Percentiles rank a stretch among this genome's conserved stretches.
These are phyloP conservation scores for Therioaphis trifolii DNA, from an alignment of 2,888 invertebrate genomes.

Conservation along the genomic window DNA sequence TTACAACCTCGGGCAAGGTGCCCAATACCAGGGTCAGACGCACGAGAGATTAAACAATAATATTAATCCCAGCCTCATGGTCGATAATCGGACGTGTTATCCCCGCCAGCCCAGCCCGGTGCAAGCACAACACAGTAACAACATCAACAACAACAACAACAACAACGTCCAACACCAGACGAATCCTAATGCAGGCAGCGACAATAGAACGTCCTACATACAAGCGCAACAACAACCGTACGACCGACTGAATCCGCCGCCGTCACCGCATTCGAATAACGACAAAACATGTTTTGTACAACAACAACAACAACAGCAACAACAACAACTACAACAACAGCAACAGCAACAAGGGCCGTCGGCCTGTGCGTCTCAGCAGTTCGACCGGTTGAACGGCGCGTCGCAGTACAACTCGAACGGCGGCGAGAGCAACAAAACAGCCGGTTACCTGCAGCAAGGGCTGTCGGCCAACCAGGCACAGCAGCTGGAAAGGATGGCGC, in stretches of 20 bases:
- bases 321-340: too few relatives aligned
- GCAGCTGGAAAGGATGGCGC: conserved; percentile 58
- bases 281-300: conserved; percentile 28
- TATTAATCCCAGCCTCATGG: background rate
- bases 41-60: conserved; percentile 37
- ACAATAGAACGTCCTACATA: conserved; percentile 1
- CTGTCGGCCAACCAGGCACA: conserved; percentile 56
- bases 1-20: conserved; percentile 11
- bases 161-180: conserved; percentile 13
- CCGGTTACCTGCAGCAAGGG: conserved; percentile 41
- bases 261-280: background rate
- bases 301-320: too few relatives aligned
- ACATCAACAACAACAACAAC: background rate
- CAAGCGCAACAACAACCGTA: conserved; percentile 46
- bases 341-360: too few relatives aligned
- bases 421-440: conserved; percentile 36
- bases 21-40: conserved; percentile 38
- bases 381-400: background rate
- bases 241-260: conserved; percentile 28
- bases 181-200: background rate
- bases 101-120: conserved; percentile 40
- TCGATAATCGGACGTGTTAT: conserved; percentile 35
- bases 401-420: background rate
- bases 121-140: conserved; percentile 32
- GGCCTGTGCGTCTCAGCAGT: background rate